These are phyloP conservation scores for Gavia stellata DNA, from an alignment of 2,113 vertebrate species.

Conservation along the genomic window DNA sequence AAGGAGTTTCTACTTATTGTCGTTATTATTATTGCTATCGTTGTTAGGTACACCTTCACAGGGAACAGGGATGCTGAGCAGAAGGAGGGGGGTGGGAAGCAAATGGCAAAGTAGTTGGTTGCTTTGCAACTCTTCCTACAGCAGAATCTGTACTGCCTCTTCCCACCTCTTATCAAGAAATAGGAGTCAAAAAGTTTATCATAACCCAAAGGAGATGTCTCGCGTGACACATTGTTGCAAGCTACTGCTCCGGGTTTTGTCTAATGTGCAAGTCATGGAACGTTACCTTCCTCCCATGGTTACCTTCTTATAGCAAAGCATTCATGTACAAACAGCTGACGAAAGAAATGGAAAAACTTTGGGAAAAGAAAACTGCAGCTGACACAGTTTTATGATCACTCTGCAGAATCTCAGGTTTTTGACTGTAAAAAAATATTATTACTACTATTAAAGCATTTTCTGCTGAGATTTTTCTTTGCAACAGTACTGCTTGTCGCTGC, in stretches of 20 bases:
- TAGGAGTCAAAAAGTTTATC: background rate
- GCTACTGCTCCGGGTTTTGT: background rate
- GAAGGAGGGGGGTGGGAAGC: background rate
- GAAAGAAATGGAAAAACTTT: background rate
- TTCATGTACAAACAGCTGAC: background rate
- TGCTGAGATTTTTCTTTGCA: background rate
- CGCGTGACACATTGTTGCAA: rapidly evolving
- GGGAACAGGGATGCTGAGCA: background rate
- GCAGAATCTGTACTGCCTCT: background rate
- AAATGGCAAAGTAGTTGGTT: background rate
- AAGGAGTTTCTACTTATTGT: background rate
- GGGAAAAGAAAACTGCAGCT: background rate
- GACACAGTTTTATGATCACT: background rate
- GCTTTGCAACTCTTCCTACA: background rate
- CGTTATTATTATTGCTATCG: background rate
- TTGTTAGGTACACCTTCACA: background rate
- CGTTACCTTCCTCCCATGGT: background rate
- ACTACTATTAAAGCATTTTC: background rate
- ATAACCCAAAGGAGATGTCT: background rate
- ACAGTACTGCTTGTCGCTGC: background rate
- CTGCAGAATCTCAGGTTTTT: background rate
- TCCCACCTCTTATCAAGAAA: background rate
- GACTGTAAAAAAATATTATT: background rate
- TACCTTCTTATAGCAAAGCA: background rate
- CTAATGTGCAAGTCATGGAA: background rate